These are phyloP conservation scores for Ceuthmochares aereus DNA, from an alignment of 2,113 vertebrate genomes.

Conservation along the genomic window DNA sequence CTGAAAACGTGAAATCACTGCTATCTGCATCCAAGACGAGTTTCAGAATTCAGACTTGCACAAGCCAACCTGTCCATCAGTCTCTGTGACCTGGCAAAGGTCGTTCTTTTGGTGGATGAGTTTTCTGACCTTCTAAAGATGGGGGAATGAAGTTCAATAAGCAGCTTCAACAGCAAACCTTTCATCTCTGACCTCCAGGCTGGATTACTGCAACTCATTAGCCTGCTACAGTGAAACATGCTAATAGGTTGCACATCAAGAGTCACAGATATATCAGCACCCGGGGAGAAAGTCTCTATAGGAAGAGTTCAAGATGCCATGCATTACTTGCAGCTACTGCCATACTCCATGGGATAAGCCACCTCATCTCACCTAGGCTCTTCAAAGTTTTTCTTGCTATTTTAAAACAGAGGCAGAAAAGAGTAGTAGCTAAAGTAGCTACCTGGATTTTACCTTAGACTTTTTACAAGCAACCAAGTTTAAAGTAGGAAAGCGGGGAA, in stretches of 20 bases:
- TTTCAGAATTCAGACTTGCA: neutral
- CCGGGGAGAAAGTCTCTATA: constrained; percentile 3
- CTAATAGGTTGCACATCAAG: constrained; percentile 29
- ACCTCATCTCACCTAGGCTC: neutral
- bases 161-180: constrained; percentile 3
- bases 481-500: neutral
- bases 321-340: neutral
- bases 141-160: neutral
- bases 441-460: neutral
- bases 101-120: neutral
- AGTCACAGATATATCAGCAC: constrained; percentile 1
- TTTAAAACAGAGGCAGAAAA: neutral
- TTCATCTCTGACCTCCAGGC: constrained; percentile 60
- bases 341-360: neutral
- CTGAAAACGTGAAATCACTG: neutral
- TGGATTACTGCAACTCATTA: constrained; percentile 47
- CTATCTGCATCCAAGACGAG: neutral
- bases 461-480: neutral
- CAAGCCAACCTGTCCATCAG: neutral
- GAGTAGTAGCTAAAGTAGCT: neutral
- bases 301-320: neutral
- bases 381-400: neutral
- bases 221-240: neutral
- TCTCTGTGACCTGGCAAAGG: constrained; percentile 8
- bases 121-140: constrained; percentile 34